Percentiles rank a stretch among this genome's conserved stretches.
These are phyloP conservation scores for Amphilophus citrinellus DNA, from an alignment of 2,113 vertebrate genomes.

Conservation along the genomic window DNA sequence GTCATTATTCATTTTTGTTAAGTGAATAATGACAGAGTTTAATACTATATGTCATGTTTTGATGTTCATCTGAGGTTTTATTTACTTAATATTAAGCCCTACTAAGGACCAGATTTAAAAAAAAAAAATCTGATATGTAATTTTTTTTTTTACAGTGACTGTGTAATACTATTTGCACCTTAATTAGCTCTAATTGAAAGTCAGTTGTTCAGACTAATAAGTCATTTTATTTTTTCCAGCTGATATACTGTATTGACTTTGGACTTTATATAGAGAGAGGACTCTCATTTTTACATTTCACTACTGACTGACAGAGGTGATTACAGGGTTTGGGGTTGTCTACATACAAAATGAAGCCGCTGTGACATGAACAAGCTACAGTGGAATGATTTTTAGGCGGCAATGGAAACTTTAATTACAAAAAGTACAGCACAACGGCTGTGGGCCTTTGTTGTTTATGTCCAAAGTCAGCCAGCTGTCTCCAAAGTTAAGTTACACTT, in stretches of 20 bases:
- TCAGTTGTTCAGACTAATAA: not conserved
- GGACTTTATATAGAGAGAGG: slow-evolving; percentile 3
- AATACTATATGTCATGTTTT: not conserved
- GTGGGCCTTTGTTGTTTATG: slow-evolving; percentile 40
- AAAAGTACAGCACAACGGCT: slow-evolving; percentile 37
- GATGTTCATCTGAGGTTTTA: not conserved
- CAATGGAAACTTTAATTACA: slow-evolving; percentile 57
- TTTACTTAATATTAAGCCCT: not conserved
- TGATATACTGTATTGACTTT: not conserved
- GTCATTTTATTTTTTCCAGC: not conserved
- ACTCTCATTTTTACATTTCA: slow-evolving; percentile 40
- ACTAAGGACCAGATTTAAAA: not conserved
- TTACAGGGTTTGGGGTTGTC: slow-evolving; percentile 41
- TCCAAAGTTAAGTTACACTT: slow-evolving; percentile 41
- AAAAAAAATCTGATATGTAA: not conserved
- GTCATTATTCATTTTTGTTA: not conserved
- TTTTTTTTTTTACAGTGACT: not conserved
- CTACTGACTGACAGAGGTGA: slow-evolving; percentile 44
- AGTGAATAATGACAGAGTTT: not conserved
- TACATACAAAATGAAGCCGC: slow-evolving; percentile 33
- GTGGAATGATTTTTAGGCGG: slow-evolving; percentile 31
- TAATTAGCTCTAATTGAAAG: slow-evolving; percentile 32
- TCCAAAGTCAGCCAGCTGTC: slow-evolving; percentile 39
- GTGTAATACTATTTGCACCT: slow-evolving; percentile 1
- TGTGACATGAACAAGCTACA: slow-evolving; percentile 54